Evolutionary conservation across 2,797 vertebrate genomes (phyloP), one percentile per base, ranked within the genome.

Genomic region (Anguilla marmorata): DNA sequence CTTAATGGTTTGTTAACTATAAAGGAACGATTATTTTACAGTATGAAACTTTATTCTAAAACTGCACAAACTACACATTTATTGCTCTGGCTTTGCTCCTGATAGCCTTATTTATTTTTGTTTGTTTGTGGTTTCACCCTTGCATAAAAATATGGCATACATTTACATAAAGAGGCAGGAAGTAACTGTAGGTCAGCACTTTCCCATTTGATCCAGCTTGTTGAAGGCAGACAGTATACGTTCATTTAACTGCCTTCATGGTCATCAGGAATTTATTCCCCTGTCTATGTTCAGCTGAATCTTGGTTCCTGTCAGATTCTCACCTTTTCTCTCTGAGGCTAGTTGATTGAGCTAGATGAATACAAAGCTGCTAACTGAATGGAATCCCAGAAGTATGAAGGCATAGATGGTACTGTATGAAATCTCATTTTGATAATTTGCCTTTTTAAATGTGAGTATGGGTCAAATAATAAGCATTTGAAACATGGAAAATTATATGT

Each of bases 71-170:
- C 33, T 76, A 33, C 72, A 37, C 30, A 76, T 76, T 30, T 41
- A 33, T 74, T 74, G 69, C 9, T 74, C 30, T 74, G n/a, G 27
- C 72, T 14, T 37, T 76, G 30, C 72, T 76, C 54, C 16, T 19
- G 72, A 41, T 37, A 41, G 19, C n/a, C 33, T 76, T 76, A 6
- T 76, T 76, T 76, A 41, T 76, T 76, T 69, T 76, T 76, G 72
- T 41, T 76, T 1, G 7, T 41, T 76, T 37, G 37, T 14, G 7
- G 12, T 41, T 76, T 76, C 33, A 6, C 41, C 8, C 30, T 72
- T 72, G 7, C 66, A 56, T 66, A n/a, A 27, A 76, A 16, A 16
- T 37, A 2, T 14, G 4, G 72, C 30, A 4, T 12, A 76, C 33
- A 76, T 76, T 37, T 76, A 37, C 30, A 76, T 76, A 3, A 14